Percentiles rank a stretch among this genome's conserved stretches.
Evolutionary conservation across 2,888 invertebrate species (phyloP).

Genomic region (Leucophenga montana): DNA sequence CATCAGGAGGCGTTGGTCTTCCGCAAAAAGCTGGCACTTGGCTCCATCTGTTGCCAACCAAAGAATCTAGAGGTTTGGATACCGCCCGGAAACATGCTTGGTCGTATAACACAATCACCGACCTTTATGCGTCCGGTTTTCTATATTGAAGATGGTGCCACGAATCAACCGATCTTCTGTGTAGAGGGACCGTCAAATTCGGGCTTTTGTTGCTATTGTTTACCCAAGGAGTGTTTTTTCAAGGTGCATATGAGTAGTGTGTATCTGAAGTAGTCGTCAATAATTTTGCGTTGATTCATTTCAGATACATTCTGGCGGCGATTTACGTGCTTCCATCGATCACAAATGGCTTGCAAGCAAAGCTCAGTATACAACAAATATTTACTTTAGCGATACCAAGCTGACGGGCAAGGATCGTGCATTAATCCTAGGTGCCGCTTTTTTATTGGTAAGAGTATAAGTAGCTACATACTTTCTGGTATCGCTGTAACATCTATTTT

Average conservation of each 20-base stretch:
- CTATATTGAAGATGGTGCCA: slow-evolving; percentile 78
- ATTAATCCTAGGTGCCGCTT: slow-evolving; percentile 84
- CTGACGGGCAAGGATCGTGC: slow-evolving; percentile 86
- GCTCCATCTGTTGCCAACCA: slow-evolving; percentile 80
- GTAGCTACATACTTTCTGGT: background rate
- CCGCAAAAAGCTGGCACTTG: slow-evolving; percentile 80
- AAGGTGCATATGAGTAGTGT: slow-evolving; percentile 50
- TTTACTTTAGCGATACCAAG: slow-evolving; percentile 82
- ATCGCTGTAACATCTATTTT: slow-evolving; percentile 5
- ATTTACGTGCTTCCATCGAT: slow-evolving; percentile 75
- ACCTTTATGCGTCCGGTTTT: slow-evolving; percentile 80
- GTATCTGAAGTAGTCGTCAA: background rate
- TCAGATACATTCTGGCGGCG: slow-evolving; percentile 74
- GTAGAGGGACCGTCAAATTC: slow-evolving; percentile 81
- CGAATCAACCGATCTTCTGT: slow-evolving; percentile 77
- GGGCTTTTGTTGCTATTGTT: slow-evolving; percentile 76
- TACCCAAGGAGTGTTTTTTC: slow-evolving; percentile 67
- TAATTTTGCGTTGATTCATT: slow-evolving; percentile 58
- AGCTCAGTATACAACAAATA: slow-evolving; percentile 82
- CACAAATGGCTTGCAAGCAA: slow-evolving; percentile 82
- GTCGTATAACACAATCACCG: slow-evolving; percentile 81
- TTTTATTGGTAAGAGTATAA: slow-evolving; percentile 81
- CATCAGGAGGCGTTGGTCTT: slow-evolving; percentile 87
- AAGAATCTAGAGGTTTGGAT: slow-evolving; percentile 82
- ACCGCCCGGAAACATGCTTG: slow-evolving; percentile 81